Conservation (phyloP, 2,888 invertebrate species). For the Miltochrista miniata region DNA sequence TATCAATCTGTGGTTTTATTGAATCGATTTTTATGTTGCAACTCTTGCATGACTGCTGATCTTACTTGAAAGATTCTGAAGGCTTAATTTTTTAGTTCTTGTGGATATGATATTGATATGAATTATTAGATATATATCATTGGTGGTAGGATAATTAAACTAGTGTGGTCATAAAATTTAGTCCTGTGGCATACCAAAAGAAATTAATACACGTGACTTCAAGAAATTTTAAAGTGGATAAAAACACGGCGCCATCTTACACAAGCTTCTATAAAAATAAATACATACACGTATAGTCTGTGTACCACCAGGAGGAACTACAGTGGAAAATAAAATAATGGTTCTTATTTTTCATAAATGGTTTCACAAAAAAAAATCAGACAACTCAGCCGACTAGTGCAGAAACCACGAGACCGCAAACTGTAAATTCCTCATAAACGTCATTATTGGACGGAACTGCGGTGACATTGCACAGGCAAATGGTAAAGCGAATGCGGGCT, state of each 20-base stretch:
- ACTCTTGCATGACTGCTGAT: conserved; percentile 31
- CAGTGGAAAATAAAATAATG: neutral
- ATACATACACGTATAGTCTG: too few relatives aligned
- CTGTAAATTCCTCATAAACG: conserved; percentile 50
- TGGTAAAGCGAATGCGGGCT: conserved; percentile 13
- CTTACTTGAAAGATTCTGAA: conserved; percentile 1
- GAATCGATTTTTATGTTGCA: conserved; percentile 36
- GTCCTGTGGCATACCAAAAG: neutral
- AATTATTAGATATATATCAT: too few relatives aligned
- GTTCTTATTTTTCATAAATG: neutral
- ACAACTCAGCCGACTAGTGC: conserved; percentile 11
- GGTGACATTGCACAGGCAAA: conserved; percentile 27
- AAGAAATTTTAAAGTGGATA: too few relatives aligned
- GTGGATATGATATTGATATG: too few relatives aligned
- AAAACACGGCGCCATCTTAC: too few relatives aligned
- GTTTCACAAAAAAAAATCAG: neutral
- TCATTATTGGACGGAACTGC: conserved; percentile 43
- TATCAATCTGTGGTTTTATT: conserved; percentile 46
- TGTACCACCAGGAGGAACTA: neutral
- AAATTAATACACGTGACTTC: neutral
- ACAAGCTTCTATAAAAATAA: neutral
- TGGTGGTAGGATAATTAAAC: too few relatives aligned
- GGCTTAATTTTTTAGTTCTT: too few relatives aligned
- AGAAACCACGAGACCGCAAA: conserved; percentile 46
- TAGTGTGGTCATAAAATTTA: too few relatives aligned